A percentile compares a stretch with the other conserved stretches of the same genome.
These are phyloP conservation scores for Melikaiella ostensackeni DNA, from an alignment of 2,888 invertebrate species.

Conservation along the genomic window DNA sequence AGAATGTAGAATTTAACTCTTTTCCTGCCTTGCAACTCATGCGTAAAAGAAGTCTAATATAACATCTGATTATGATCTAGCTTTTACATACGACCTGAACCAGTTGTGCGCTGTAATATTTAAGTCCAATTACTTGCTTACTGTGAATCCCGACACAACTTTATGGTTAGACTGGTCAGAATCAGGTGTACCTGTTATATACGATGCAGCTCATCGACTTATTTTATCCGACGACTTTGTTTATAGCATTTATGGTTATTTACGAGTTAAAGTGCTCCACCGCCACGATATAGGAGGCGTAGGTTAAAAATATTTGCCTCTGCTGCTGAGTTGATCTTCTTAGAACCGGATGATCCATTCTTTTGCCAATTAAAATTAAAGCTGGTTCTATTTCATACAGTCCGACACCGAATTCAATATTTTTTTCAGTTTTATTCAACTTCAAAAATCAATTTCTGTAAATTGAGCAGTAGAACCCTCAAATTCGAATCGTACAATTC, in stretches of 20 bases:
- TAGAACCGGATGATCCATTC: not conserved
- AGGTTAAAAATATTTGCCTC: not conserved
- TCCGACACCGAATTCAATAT: too few species aligned
- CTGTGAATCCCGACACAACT: conserved; percentile 41
- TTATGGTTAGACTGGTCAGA: conserved; percentile 38
- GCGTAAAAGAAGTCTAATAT: not conserved
- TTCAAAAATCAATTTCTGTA: not conserved
- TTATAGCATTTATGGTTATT: conserved; percentile 58
- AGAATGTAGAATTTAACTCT: not conserved
- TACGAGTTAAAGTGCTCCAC: conserved; percentile 46
- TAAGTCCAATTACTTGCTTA: conserved; percentile 61
- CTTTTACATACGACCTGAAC: not conserved
- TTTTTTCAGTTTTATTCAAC: too few species aligned
- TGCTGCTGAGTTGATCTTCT: not conserved
- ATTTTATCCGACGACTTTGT: conserved; percentile 58
- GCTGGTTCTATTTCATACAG: too few species aligned
- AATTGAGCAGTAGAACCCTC: not conserved
- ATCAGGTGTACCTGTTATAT: conserved; percentile 45
- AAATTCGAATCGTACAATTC: not conserved
- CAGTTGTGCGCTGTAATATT: conserved; percentile 49
- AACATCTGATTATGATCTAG: conserved; percentile 1
- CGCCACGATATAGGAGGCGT: not conserved
- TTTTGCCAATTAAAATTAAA: too few species aligned
- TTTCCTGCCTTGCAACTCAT: not conserved
- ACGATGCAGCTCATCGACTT: conserved; percentile 48